Conservation (phyloP, 2,888 invertebrate genomes). For the Clepsis dumicolana region DNA sequence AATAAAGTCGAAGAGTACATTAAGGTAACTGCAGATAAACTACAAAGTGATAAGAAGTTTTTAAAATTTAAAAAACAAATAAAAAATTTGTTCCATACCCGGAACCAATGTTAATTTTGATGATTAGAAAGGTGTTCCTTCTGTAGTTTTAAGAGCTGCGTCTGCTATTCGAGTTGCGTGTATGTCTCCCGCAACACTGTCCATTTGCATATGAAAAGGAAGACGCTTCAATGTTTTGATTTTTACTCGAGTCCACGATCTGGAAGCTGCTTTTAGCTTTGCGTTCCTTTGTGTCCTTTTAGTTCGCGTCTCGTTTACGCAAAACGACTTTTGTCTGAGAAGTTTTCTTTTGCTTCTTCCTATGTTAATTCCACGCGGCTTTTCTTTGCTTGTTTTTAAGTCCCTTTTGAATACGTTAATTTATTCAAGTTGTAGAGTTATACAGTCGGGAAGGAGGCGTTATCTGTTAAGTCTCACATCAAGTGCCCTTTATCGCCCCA, state of each 20-base stretch:
- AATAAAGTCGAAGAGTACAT: background rate
- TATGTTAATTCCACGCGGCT: slow-evolving; percentile 50
- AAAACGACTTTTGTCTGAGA: slow-evolving; percentile 52
- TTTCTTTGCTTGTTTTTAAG: slow-evolving; percentile 24
- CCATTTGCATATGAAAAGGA: slow-evolving; percentile 78
- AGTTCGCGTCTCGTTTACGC: slow-evolving; percentile 55
- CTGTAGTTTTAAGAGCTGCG: slow-evolving; percentile 15
- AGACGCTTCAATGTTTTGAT: slow-evolving; percentile 73
- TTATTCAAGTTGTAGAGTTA: slow-evolving; percentile 36
- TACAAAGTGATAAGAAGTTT: background rate
- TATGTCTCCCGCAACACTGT: slow-evolving; percentile 64
- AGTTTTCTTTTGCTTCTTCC: slow-evolving; percentile 41
- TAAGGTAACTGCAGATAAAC: background rate
- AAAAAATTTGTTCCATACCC: background rate
- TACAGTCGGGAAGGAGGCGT: slow-evolving; percentile 69
- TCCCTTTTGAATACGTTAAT: slow-evolving; percentile 10
- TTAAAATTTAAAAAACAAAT: background rate
- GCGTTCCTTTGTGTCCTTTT: slow-evolving; percentile 60
- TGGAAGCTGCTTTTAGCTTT: slow-evolving; percentile 56
- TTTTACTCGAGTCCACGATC: slow-evolving; percentile 65
- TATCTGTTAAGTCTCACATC: slow-evolving; percentile 79
- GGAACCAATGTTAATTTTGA: background rate
- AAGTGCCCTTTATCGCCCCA: slow-evolving; percentile 82
- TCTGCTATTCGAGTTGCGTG: slow-evolving; percentile 52
- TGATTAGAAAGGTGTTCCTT: background rate